Percentiles rank a stretch among this genome's conserved stretches.
phyloP scores from a whole-genome alignment of 2,888 invertebrate genomes.

The Aplocera efformata region DNA sequence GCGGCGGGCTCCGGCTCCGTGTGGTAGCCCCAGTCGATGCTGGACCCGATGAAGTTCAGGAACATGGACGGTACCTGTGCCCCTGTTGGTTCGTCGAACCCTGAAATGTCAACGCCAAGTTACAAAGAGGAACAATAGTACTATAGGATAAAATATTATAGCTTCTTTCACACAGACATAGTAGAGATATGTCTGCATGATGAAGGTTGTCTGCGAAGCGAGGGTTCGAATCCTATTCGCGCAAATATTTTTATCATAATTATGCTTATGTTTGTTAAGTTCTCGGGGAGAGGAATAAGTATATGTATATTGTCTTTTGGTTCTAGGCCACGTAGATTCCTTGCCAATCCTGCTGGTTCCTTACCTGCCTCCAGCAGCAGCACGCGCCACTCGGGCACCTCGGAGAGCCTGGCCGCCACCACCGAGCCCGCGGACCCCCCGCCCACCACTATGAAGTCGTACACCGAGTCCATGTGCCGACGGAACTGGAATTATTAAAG shows the following conservation, averaged over 20 bases:
- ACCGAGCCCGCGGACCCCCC: slow-evolving; percentile 87
- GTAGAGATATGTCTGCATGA: too few species aligned
- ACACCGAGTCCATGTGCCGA: slow-evolving; percentile 80
- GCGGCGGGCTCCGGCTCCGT: slow-evolving; percentile 91
- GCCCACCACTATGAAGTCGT: slow-evolving; percentile 88
- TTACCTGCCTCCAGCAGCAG: slow-evolving; percentile 86
- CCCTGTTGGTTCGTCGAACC: slow-evolving; percentile 92
- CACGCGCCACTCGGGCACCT: slow-evolving; percentile 86
- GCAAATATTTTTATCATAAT: too few species aligned
- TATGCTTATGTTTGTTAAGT: too few species aligned
- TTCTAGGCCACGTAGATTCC: too few species aligned
- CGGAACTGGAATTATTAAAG: slow-evolving; percentile 54
- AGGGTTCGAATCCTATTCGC: too few species aligned
- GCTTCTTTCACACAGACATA: too few species aligned
- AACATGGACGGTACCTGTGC: slow-evolving; percentile 95
- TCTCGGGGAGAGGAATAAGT: too few species aligned
- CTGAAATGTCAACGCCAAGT: slow-evolving; percentile 61
- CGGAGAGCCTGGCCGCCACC: slow-evolving; percentile 85
- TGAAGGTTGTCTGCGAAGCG: too few species aligned
- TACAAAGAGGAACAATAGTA: too few species aligned
- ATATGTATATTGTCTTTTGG: too few species aligned
- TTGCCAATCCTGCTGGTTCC: too few species aligned
- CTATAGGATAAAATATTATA: too few species aligned
- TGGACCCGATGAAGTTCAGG: slow-evolving; percentile 90
- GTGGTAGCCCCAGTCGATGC: slow-evolving; percentile 93